A percentile compares a stretch with the other conserved stretches of the same genome.
These are phyloP conservation scores for Pholis gunnellus DNA, from an alignment of 2,113 vertebrate species.

Conservation along the genomic window DNA sequence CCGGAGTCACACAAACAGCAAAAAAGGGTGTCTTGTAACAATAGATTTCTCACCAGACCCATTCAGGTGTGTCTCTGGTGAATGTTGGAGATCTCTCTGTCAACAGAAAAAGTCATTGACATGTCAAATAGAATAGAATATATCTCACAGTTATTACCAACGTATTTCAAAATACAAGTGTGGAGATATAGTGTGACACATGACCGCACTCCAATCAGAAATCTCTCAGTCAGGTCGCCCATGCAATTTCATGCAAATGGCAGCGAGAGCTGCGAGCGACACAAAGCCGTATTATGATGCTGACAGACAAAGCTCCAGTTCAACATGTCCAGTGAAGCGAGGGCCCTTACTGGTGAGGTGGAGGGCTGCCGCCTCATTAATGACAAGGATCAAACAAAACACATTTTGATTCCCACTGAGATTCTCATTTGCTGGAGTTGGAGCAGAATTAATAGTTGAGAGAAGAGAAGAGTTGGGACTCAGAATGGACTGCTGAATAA, in stretches of 20 bases:
- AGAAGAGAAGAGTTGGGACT: constrained; percentile 22
- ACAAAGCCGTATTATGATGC: constrained; percentile 49
- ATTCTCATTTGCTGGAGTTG: constrained; percentile 42
- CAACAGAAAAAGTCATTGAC: constrained; percentile 13
- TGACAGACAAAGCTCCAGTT: constrained; percentile 50
- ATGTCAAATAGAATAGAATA: background rate
- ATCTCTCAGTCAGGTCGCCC: background rate
- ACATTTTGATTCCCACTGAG: constrained; percentile 53
- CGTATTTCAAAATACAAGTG: background rate
- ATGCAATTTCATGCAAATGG: constrained; percentile 12
- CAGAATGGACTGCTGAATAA: constrained; percentile 17
- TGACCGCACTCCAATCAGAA: background rate
- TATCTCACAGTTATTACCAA: background rate
- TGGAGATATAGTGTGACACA: background rate
- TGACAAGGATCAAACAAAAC: constrained; percentile 58
- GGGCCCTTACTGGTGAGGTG: constrained; percentile 37
- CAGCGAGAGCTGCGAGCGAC: background rate
- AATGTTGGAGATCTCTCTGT: constrained; percentile 53
- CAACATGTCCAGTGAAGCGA: constrained; percentile 58
- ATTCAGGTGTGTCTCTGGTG: constrained; percentile 9
- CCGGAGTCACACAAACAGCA: background rate
- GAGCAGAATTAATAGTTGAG: constrained; percentile 52
- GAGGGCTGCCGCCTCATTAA: constrained; percentile 65
- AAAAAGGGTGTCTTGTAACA: background rate
- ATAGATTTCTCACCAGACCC: constrained; percentile 39